A percentile compares a stretch with the other conserved stretches of the same genome.
phyloP scores from a whole-genome alignment of 2,888 invertebrate genomes.

The Campoplex nolae region DNA sequence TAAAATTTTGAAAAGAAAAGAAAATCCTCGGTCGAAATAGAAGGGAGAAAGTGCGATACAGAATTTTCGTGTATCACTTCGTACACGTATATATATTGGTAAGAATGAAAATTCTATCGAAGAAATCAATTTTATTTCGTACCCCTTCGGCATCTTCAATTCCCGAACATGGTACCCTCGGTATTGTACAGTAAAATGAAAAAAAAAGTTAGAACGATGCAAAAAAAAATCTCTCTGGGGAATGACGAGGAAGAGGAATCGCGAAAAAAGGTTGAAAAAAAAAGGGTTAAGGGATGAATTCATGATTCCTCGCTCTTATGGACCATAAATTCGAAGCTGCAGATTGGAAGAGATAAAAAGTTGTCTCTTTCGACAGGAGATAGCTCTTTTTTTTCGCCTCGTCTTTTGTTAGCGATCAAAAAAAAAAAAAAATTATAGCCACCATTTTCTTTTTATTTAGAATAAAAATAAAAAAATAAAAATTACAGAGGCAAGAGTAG shows the following conservation, averaged over 20 bases:
- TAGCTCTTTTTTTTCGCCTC: slow-evolving; percentile 9
- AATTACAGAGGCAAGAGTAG: background rate
- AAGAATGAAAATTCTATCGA: slow-evolving; percentile 17
- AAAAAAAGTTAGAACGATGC: slow-evolving; percentile 34
- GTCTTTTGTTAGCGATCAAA: background rate
- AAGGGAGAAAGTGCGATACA: slow-evolving; percentile 20
- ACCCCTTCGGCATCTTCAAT: slow-evolving; percentile 16
- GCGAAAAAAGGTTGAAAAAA: slow-evolving; percentile 14
- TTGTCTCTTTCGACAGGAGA: slow-evolving; percentile 50
- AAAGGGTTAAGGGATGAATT: slow-evolving; percentile 54
- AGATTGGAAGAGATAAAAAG: slow-evolving; percentile 62
- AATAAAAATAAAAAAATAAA: background rate
- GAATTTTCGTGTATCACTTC: slow-evolving; percentile 4
- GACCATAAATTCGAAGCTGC: slow-evolving; percentile 66
- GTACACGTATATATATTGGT: background rate
- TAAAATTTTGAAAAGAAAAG: background rate
- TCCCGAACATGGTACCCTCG: background rate
- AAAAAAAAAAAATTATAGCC: background rate
- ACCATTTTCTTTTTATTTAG: background rate
- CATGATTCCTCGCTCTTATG: slow-evolving; percentile 56
- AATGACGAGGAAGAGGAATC: slow-evolving; percentile 7
- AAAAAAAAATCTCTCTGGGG: slow-evolving; percentile 42
- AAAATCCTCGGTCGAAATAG: background rate
- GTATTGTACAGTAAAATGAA: slow-evolving; percentile 34
- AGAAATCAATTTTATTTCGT: slow-evolving; percentile 53